Percentiles rank a stretch among this genome's conserved stretches.
These are phyloP conservation scores for Eutolmus rufibarbis DNA, from an alignment of 2,888 invertebrate species.

Conservation along the genomic window DNA sequence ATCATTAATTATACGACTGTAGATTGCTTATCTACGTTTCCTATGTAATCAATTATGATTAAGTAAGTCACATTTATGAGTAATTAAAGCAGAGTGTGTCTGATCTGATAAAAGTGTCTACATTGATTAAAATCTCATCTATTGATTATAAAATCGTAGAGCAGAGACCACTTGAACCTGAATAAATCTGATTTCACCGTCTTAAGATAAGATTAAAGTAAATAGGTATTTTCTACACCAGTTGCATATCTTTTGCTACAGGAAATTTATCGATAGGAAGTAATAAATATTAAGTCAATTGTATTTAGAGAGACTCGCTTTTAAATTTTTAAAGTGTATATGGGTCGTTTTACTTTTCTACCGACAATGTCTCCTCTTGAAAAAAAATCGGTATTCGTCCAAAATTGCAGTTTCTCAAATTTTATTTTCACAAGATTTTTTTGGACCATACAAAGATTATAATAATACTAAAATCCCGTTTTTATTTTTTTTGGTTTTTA, in stretches of 20 bases:
- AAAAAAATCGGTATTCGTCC: too few species aligned
- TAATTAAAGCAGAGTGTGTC: not conserved
- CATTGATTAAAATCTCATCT: not conserved
- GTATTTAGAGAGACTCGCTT: not conserved
- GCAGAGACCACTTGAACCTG: not conserved
- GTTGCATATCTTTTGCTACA: not conserved
- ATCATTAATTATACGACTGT: not conserved
- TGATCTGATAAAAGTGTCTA: not conserved
- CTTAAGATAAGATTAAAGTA: not conserved
- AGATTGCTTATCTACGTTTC: not conserved
- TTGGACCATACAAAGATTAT: too few species aligned
- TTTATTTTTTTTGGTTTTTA: too few species aligned
- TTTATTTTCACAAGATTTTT: too few species aligned
- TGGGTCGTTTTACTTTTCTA: too few species aligned
- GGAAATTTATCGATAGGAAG: not conserved
- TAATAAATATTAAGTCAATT: not conserved
- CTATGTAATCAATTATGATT: not conserved
- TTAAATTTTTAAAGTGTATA: too few species aligned
- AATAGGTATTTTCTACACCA: not conserved
- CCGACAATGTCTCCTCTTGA: too few species aligned
- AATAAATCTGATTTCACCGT: not conserved
- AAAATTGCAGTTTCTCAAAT: too few species aligned
- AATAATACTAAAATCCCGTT: too few species aligned
- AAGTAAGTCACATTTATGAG: not conserved
- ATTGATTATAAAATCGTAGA: not conserved